Base-by-base conservation (phyloP, 2,113 vertebrate species). In the Sphaerodactylus townsendi region DNA sequence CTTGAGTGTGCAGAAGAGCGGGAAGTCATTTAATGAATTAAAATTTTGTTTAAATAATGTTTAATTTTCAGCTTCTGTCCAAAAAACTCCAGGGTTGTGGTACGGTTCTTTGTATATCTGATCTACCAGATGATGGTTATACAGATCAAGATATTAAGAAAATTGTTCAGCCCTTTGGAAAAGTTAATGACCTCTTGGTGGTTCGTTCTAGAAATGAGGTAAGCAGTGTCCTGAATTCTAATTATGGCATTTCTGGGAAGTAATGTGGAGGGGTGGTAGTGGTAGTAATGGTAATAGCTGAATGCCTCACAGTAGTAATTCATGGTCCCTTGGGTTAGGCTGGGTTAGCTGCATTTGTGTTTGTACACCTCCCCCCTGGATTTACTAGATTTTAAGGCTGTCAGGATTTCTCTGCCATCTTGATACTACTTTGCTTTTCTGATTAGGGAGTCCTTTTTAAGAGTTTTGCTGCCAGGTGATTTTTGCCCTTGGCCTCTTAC, bases 131-230 rank as follows among this genome's bases (percentile, higher is more conserved):
- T 15, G 92, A 93, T 35, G 93, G 92, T 41, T 96, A 91, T 71
- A 92, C 94, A 9, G 95, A 96, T 35, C 94, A 97, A 80, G 97
- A 97, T 10, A 91, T 98, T 50, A 90, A 93, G 46, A 95, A 96
- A 77, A 90, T 96, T 4, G 93, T 97, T 81, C 93, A 97, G 83
- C 94, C 95, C 0, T 97, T 96, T 85, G 97, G 97, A 78, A 97
- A 96, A 92, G 91, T 97, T 39, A 95, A 88, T n/a, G 95, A 95
- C 68, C 86, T 96, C 23, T 90, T 97, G 1, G 92, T 97, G 10
- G 86, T 97, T 44, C 97, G 95, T 75, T 94, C 94, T 21, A 96
- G 94, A 79, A 94, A 95, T 1, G 96, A 97, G 95, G 96, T 97
- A 48, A 86, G 93, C 39, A 10, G 28, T 77, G 66, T 35, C 10